Conservation (phyloP, 2,888 invertebrate genomes). For the Drosophila atripex region DNA sequence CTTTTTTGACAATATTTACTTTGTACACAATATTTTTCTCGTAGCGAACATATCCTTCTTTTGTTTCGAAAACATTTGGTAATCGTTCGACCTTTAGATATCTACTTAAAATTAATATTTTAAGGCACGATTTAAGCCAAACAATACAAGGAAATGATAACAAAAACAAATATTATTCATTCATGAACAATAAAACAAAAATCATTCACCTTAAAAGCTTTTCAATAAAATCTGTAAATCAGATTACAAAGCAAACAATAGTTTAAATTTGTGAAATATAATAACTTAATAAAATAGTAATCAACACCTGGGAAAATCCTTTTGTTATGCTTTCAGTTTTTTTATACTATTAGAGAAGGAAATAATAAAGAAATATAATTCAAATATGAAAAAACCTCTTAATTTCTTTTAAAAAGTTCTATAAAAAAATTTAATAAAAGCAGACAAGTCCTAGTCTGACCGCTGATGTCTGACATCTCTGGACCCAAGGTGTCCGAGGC, state of each 20-base stretch:
- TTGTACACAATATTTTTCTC: not conserved
- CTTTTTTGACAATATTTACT: conserved; percentile 32
- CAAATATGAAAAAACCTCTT: not conserved
- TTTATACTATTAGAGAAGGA: not conserved
- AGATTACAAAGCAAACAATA: conserved; percentile 1
- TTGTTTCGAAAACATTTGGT: conserved; percentile 5
- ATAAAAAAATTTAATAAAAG: not conserved
- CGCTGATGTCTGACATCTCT: conserved; percentile 15
- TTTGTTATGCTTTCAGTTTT: no score
- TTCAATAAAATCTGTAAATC: not conserved
- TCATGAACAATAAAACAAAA: not conserved
- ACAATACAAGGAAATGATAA: not conserved
- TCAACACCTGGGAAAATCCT: not conserved
- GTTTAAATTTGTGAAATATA: not conserved
- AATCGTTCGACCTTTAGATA: not conserved
- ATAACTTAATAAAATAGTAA: not conserved
- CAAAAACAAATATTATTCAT: not conserved
- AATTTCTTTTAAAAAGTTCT: not conserved
- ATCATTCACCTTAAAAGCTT: conserved; percentile 2
- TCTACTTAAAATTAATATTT: conserved; percentile 1
- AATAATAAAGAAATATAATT: not conserved
- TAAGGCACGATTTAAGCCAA: not conserved
- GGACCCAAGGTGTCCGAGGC: conserved; percentile 60
- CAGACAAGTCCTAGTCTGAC: conserved; percentile 30
- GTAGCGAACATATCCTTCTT: conserved; percentile 3